Conservation (phyloP, 1,140 invertebrate species). For the Saxidomus purpurata region DNA sequence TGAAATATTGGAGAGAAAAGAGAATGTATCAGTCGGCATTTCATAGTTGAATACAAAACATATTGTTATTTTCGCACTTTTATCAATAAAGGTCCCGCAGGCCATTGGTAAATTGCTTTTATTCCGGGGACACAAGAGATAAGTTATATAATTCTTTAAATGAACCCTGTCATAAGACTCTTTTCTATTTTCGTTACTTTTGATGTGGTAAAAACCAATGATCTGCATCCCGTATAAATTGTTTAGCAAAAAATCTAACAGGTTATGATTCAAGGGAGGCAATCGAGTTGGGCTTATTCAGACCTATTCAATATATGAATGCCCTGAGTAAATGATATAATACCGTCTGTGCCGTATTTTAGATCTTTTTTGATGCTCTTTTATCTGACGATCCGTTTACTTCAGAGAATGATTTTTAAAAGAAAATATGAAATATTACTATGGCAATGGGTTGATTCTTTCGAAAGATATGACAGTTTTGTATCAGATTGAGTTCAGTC, state of each 20-base stretch:
- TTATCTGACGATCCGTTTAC: conserved; percentile 1
- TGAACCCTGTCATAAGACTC: conserved; percentile 13
- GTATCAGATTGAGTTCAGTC: conserved; percentile 25
- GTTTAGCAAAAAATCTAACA: not conserved
- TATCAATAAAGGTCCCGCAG: conserved; percentile 57
- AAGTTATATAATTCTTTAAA: conserved; percentile 56
- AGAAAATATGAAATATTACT: conserved; percentile 64
- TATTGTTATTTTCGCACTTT: conserved; percentile 64
- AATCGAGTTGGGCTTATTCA: not conserved
- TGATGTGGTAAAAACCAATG: conserved; percentile 8
- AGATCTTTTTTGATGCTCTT: conserved; percentile 15
- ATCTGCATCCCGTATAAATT: not conserved
- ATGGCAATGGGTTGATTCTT: conserved; percentile 21
- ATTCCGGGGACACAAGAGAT: not conserved
- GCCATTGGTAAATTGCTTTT: conserved; percentile 44
- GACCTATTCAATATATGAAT: not conserved
- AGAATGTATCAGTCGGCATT: conserved; percentile 62
- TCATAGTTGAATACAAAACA: conserved; percentile 57
- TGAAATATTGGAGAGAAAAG: conserved; percentile 49
- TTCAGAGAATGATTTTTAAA: conserved; percentile 15
- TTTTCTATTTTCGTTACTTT: conserved; percentile 22
- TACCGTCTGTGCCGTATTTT: not conserved
- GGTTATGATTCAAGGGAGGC: conserved; percentile 35
- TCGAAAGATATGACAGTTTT: conserved; percentile 6
- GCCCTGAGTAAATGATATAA: not conserved